Conservation (phyloP, 1,140 invertebrate genomes). For the Oreohelix idahoensis region DNA sequence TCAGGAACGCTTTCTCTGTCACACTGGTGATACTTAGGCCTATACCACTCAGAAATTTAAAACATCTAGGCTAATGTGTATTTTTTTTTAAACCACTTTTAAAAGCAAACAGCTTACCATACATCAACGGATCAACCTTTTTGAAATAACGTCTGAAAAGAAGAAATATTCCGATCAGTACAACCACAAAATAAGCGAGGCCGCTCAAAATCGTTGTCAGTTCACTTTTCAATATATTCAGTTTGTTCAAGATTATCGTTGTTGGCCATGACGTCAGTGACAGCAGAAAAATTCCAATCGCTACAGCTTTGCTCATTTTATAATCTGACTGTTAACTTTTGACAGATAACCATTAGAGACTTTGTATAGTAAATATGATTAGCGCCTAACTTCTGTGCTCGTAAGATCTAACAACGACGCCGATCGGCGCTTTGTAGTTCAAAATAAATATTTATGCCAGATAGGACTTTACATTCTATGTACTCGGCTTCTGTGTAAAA, state of each 20-base stretch:
- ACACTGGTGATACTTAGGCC: too few relatives aligned
- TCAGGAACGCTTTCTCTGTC: too few relatives aligned
- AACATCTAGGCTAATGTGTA: too few relatives aligned
- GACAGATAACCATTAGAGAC: background rate
- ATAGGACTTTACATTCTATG: background rate
- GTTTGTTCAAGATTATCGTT: constrained; percentile 46
- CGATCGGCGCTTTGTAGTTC: background rate
- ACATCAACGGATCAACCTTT: constrained; percentile 52
- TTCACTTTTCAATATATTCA: constrained; percentile 47
- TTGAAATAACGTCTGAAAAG: constrained; percentile 37
- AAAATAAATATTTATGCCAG: background rate
- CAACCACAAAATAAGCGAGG: constrained; percentile 38
- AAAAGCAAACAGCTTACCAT: constrained; percentile 48
- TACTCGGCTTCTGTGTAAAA: too few relatives aligned
- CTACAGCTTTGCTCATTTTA: constrained; percentile 35
- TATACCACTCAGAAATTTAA: too few relatives aligned
- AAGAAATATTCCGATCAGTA: constrained; percentile 24
- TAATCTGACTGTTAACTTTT: background rate
- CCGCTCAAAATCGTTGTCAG: constrained; percentile 46
- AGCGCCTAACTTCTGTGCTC: too few relatives aligned
- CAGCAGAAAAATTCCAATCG: constrained; percentile 42
- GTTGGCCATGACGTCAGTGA: constrained; percentile 51
- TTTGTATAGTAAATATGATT: too few relatives aligned
- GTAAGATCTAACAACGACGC: too few relatives aligned
- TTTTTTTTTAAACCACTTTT: too few relatives aligned